These are phyloP conservation scores for Rhabdornis inornatus DNA, from an alignment of 2,113 vertebrate species.

Conservation along the genomic window DNA sequence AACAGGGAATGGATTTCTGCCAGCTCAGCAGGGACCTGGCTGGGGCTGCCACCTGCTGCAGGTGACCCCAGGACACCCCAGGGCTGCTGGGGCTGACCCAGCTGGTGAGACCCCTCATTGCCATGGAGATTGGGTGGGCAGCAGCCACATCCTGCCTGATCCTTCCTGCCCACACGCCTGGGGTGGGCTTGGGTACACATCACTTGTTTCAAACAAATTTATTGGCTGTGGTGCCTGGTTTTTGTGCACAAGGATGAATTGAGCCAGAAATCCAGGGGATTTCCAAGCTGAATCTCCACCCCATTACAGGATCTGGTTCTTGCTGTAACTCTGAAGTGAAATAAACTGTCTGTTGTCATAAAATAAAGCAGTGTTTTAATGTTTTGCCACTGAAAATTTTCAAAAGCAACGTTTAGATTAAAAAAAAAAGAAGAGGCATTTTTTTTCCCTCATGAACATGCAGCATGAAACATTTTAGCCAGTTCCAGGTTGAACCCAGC, in stretches of 20 bases:
- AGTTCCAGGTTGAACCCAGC: not conserved
- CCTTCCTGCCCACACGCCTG: rapidly evolving
- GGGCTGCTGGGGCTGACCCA: not conserved
- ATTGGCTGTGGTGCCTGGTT: not conserved
- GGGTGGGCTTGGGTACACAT: not conserved
- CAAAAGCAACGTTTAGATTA: not conserved
- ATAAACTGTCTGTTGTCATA: not conserved
- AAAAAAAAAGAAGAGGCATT: not conserved
- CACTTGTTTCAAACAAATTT: not conserved
- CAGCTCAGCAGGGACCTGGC: not conserved
- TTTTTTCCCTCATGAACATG: not conserved
- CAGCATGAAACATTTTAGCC: not conserved
- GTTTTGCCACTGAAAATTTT: not conserved
- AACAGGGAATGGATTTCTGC: not conserved
- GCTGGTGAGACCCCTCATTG: not conserved
- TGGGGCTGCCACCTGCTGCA: not conserved
- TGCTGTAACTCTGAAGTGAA: not conserved
- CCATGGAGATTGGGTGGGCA: not conserved
- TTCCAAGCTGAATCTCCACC: not conserved
- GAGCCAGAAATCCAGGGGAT: not conserved
- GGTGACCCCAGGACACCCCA: not conserved
- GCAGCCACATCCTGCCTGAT: not conserved
- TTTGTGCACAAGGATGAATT: not conserved
- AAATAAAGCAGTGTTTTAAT: not conserved
- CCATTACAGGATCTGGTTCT: not conserved